Evolutionary conservation across 2,113 vertebrate species (phyloP).

Genomic region (Sinocyclocheilus anophthalmus): DNA sequence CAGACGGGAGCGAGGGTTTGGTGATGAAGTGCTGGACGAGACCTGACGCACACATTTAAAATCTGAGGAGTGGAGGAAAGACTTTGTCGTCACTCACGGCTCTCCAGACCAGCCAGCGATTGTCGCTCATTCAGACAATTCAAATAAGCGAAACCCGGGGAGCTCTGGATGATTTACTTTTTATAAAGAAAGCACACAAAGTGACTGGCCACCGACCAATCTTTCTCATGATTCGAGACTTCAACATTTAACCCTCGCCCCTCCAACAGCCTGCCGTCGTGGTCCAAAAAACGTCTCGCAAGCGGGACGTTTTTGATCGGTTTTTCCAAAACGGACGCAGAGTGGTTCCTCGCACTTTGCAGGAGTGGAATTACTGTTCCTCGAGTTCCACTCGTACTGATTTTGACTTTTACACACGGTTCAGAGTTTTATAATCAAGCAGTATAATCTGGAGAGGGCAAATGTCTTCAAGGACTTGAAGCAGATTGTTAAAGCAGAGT

Average conservation of each 20-base stretch:
- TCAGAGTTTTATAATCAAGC: slow-evolving; percentile 51
- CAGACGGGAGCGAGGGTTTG: slow-evolving; percentile 49
- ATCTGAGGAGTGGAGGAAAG: slow-evolving; percentile 46
- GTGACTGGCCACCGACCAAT: slow-evolving; percentile 58
- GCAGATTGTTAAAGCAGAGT: slow-evolving; percentile 53
- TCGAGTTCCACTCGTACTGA: background rate
- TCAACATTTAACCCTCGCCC: slow-evolving; percentile 62
- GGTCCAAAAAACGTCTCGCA: background rate
- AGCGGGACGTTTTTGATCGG: slow-evolving; percentile 19
- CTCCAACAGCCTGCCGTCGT: background rate
- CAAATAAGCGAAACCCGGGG: slow-evolving; percentile 67
- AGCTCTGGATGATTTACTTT: slow-evolving; percentile 76
- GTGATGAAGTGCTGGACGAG: slow-evolving; percentile 57
- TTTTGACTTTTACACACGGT: slow-evolving; percentile 37
- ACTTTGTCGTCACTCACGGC: slow-evolving; percentile 54
- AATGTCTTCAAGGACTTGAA: slow-evolving; percentile 49
- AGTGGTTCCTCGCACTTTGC: slow-evolving; percentile 10
- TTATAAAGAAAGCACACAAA: slow-evolving; percentile 76
- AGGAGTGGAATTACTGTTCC: slow-evolving; percentile 18
- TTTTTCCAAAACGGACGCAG: slow-evolving; percentile 28
- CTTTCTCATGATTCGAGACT: slow-evolving; percentile 61
- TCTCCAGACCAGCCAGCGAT: slow-evolving; percentile 64
- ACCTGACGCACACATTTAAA: slow-evolving; percentile 56
- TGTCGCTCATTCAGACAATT: slow-evolving; percentile 68
- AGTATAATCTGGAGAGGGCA: slow-evolving; percentile 52